Base-by-base conservation (phyloP, 2,113 vertebrate species). In the Oceanites oceanicus region DNA sequence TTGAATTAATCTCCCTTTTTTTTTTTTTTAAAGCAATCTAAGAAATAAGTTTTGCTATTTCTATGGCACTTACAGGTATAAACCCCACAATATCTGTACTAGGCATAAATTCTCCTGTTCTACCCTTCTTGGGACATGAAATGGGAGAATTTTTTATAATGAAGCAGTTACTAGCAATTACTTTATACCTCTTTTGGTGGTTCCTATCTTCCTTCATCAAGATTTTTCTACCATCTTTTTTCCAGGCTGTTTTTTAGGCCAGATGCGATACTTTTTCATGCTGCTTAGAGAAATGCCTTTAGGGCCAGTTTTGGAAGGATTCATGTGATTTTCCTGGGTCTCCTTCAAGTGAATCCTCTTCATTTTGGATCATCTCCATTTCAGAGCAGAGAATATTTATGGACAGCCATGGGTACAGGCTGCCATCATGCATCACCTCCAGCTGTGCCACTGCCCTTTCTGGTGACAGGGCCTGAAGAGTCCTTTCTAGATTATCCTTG, bases 1-100 rank as follows among this genome's bases (percentile, higher is more conserved):
- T 96, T 95, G 52, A 97, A 92, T 83, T 4, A 76, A 91, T 86
- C 25, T 90, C 50, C 38, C 19, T 18, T 55, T 13, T 30, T n/a
- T 34, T 40, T 30, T 55, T 55, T 44, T 27, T 15, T 61, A 55
- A 55, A 84, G 29, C 6, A 38, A 20, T 47, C 19, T 81, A 78
- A 91, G 71, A 79, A 92, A 15, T 26, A 52, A 53, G 11, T 66
- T 90, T 90, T 83, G 14, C 36, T 1, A 3, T 83, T 90, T 88
- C 42, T 80, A 10, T 71, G 21, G 36, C 44, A 63, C 67, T 77
- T 70, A 45, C 14, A 71, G 75, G 32, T 86, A 80, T 13, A 88
- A 92, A 71, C 8, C 26, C 36, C 65, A 26, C 15, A 72, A 26
- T 56, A 68, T 18, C 26, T 42, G 44, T 49, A 74, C 22, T 30